Conservation (phyloP, 1,140 invertebrate genomes). For the Episyrphus balteatus region DNA sequence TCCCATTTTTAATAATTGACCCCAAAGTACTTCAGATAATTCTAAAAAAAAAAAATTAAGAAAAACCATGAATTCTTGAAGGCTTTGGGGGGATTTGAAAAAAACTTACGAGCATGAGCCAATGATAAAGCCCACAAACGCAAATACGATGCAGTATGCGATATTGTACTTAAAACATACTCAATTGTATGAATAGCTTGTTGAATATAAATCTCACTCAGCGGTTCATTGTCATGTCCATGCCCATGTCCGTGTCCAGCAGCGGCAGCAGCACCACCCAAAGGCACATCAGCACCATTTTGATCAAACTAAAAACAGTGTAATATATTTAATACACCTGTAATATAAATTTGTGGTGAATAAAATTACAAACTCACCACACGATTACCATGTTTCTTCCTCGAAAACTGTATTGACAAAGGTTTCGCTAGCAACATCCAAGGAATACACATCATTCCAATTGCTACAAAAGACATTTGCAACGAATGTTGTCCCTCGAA, state of each 20-base stretch:
- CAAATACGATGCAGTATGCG: constrained; percentile 92
- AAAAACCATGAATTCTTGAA: background rate
- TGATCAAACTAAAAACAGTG: no score
- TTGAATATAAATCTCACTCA: constrained; percentile 83
- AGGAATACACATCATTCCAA: constrained; percentile 76
- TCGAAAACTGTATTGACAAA: constrained; percentile 44
- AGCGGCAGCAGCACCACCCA: constrained; percentile 10
- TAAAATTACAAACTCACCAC: background rate
- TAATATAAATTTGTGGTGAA: no score
- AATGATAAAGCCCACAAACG: constrained; percentile 92
- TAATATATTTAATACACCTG: no score
- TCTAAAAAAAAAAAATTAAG: constrained; percentile 41
- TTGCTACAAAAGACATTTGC: constrained; percentile 60
- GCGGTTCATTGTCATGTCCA: constrained; percentile 55
- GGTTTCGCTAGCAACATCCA: constrained; percentile 87
- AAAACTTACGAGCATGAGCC: constrained; percentile 83
- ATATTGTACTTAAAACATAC: constrained; percentile 90
- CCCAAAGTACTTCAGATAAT: constrained; percentile 80
- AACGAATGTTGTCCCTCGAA: constrained; percentile 56
- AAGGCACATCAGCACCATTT: no score
- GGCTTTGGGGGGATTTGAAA: constrained; percentile 50
- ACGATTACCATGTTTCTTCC: constrained; percentile 9
- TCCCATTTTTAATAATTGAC: constrained; percentile 55
- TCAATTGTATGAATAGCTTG: constrained; percentile 95
- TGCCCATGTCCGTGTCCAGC: constrained; percentile 33